Conservation (phyloP, 2,113 vertebrate species). For the Montifringilla adamsi region DNA sequence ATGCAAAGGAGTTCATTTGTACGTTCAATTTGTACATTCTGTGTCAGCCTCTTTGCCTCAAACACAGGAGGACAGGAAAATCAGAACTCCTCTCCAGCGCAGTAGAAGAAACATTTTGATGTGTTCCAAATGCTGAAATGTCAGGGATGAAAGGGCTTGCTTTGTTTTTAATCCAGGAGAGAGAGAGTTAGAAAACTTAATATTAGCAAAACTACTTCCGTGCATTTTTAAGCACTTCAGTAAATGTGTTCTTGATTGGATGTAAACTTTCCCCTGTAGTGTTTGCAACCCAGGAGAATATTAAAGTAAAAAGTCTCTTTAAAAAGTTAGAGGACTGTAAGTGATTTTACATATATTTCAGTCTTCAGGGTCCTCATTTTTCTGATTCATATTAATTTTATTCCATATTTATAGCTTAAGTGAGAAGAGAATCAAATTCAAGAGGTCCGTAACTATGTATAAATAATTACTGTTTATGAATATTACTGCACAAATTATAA, state of each 20-base stretch:
- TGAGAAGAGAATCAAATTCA: conserved; percentile 61
- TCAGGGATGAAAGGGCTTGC: conserved; percentile 19
- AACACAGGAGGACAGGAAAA: not conserved
- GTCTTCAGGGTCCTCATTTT: conserved; percentile 54
- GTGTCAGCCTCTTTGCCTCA: not conserved
- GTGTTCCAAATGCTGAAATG: conserved; percentile 39
- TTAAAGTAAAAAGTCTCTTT: conserved; percentile 35
- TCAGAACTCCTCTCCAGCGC: not conserved
- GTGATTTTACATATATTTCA: conserved; percentile 23
- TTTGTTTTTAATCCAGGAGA: conserved; percentile 53
- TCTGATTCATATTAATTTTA: conserved; percentile 34
- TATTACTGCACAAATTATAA: conserved; percentile 17
- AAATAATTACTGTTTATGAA: conserved; percentile 58
- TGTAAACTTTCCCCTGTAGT: conserved; percentile 51
- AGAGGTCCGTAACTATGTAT: conserved; percentile 43
- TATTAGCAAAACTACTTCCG: conserved; percentile 30
- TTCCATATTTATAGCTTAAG: conserved; percentile 56
- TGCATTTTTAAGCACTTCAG: conserved; percentile 45
- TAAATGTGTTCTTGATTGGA: conserved; percentile 51
- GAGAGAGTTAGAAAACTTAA: conserved; percentile 35
- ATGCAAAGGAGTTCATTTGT: not conserved
- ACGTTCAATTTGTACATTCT: not conserved
- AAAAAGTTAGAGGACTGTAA: conserved; percentile 39
- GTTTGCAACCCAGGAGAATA: conserved; percentile 46
- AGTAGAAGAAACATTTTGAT: conserved; percentile 10